A percentile compares a stretch with the other conserved stretches of the same genome.
These are phyloP conservation scores for Ectemnius cavifrons DNA, from an alignment of 2,888 invertebrate genomes.

Conservation along the genomic window DNA sequence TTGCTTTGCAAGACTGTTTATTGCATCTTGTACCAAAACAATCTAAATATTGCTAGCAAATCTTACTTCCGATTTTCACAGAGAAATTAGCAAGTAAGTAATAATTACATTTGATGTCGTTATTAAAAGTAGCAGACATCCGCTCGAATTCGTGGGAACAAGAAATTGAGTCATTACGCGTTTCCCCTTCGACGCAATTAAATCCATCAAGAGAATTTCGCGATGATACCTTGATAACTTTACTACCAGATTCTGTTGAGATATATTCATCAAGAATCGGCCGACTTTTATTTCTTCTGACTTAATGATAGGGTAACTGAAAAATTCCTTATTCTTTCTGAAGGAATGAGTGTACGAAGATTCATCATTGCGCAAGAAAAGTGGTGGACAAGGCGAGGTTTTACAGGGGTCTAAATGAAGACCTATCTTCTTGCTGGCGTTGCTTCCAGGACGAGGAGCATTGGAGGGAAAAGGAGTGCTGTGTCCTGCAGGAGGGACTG, in stretches of 20 bases:
- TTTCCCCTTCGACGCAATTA: constrained; percentile 30
- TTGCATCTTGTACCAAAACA: constrained; percentile 6
- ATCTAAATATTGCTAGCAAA: no score
- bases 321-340: no score
- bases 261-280: no score
- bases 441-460: constrained; percentile 18
- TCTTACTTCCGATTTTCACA: constrained; percentile 31
- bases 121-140: neutral
- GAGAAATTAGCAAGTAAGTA: constrained; percentile 33
- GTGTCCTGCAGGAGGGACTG: constrained; percentile 62
- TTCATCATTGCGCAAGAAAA: no score
- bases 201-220: constrained; percentile 21
- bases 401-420: constrained; percentile 67
- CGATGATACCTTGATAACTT: neutral
- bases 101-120: constrained; percentile 55
- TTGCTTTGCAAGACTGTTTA: no score
- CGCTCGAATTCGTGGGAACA: constrained; percentile 28
- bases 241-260: no score
- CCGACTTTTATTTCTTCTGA: neutral
- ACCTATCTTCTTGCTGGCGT: constrained; percentile 56
- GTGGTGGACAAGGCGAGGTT: neutral
- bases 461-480: constrained; percentile 48
- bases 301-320: neutral
- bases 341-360: no score
- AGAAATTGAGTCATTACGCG: constrained; percentile 55